Base-by-base conservation (phyloP, 2,888 invertebrate genomes). In the Phytoseiulus persimilis region DNA sequence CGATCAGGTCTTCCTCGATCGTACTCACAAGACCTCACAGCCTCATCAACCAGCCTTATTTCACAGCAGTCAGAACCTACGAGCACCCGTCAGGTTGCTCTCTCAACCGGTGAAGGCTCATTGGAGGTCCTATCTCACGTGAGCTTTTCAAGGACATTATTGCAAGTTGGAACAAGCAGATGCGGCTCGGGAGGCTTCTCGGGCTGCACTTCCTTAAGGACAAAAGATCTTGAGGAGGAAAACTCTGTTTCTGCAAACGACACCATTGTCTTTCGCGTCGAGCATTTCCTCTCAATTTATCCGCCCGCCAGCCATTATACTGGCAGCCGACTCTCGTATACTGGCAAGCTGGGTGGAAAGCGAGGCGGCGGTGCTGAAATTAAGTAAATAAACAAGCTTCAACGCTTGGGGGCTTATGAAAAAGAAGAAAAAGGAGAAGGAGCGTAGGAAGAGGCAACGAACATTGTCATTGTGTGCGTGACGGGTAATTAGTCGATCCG, bases 401-500 rank as follows among this genome's bases (percentile, higher is more conserved):
- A 65, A 65, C 65, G 65, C 65, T 65, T 65, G 65, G 18, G 65
- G 65, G 65, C 65, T 65, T 28, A 65, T 65, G 65, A 65, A 65
- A 65, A 65, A 65, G 65, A 65, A 65, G 23, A 28, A 65, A 65
- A 65, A 23, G 65, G 65, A 1, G 65, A 65, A 28, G 28, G 18
- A 28, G 28, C 5, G 28, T 65, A 39, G 65, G 65, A 65, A 65
- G 65, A 65, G 65, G 65, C 65, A 28, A 65, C 14, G 23, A 65
- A 65, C 65, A 65, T 65, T 18, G 65, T 65, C 65, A 65, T 65
- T 65, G 65, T 65, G 65, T 18, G 65, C 23, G 65, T 65, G 65
- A 65, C 65, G 65, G 65, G 65, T 65, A 65, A 65, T 65, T 65
- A 65, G 65, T 65, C 65, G 65, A 65, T 65, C 65, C 65, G 65